phyloP scores from a whole-genome alignment of 2,113 vertebrate species.

The Myrmecophaga tridactyla region DNA sequence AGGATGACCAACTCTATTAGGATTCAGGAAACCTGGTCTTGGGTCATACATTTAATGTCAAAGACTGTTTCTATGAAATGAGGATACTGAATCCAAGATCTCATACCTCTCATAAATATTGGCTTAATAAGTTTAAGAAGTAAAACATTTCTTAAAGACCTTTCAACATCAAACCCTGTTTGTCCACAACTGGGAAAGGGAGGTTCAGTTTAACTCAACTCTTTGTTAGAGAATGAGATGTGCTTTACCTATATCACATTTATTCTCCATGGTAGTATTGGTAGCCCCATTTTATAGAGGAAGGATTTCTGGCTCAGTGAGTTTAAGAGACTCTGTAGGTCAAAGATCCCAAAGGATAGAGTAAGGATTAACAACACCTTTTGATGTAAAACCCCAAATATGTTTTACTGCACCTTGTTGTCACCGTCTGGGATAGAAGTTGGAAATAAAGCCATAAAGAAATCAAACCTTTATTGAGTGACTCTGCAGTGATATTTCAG shows the following conservation, averaged over 20 bases:
- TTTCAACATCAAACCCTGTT: not conserved
- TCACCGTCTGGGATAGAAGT: slow-evolving; percentile 36
- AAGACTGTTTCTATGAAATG: not conserved
- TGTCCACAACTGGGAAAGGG: no score
- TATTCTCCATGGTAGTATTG: not conserved
- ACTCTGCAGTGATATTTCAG: not conserved
- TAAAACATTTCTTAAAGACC: not conserved
- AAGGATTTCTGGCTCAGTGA: not conserved
- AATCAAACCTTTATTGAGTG: slow-evolving; percentile 33
- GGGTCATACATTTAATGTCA: not conserved
- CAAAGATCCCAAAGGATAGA: slow-evolving; percentile 3
- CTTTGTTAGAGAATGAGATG: not conserved
- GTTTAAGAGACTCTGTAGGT: not conserved
- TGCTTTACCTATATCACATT: not conserved
- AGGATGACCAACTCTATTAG: not conserved
- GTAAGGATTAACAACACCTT: not conserved
- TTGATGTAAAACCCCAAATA: not conserved
- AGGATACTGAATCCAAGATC: not conserved
- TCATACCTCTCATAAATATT: not conserved
- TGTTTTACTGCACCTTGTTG: not conserved
- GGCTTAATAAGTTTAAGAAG: not conserved
- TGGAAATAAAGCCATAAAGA: slow-evolving; percentile 4
- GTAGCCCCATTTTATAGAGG: not conserved
- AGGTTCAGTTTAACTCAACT: not conserved
- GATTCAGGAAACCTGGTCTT: not conserved